A percentile compares a stretch with the other conserved stretches of the same genome.
phyloP scores from a whole-genome alignment of 1,140 invertebrate species.

The Ceratina calcarata region DNA sequence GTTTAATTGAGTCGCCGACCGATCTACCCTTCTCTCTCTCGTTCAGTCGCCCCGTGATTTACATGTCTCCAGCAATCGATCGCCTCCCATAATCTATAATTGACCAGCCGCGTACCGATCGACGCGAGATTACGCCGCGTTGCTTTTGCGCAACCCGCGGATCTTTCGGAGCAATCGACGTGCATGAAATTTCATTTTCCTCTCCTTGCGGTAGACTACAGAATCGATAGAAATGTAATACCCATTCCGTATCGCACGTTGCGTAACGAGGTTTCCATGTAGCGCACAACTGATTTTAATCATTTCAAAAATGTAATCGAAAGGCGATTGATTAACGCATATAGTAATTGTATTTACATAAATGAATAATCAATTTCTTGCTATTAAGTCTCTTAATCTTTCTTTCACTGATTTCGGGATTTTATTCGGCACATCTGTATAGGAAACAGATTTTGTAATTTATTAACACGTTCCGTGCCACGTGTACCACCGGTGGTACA shows the following conservation, averaged over 20 bases:
- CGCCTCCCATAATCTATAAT: conserved; percentile 59
- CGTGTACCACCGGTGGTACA: no score
- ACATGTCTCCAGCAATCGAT: conserved; percentile 53
- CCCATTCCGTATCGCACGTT: not conserved
- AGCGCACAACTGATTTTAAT: not conserved
- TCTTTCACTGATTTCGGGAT: no score
- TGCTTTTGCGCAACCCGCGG: not conserved
- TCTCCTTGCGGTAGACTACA: not conserved
- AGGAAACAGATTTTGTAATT: no score
- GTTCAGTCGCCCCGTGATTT: conserved; percentile 43
- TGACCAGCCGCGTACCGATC: conserved; percentile 49
- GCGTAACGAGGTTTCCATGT: not conserved
- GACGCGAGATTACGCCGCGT: conserved; percentile 12
- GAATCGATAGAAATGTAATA: not conserved
- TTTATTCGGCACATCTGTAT: no score
- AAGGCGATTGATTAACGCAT: no score
- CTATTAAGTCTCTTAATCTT: no score
- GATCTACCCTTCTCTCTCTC: no score
- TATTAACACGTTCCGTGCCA: no score
- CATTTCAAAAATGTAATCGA: no score
- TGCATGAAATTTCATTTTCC: not conserved
- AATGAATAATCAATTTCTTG: no score
- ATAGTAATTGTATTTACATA: no score
- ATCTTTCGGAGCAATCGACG: not conserved
- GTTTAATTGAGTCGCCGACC: conserved; percentile 59